These are phyloP conservation scores for Hippocampus barbouri DNA, from an alignment of 2,113 vertebrate genomes.

Conservation along the genomic window DNA sequence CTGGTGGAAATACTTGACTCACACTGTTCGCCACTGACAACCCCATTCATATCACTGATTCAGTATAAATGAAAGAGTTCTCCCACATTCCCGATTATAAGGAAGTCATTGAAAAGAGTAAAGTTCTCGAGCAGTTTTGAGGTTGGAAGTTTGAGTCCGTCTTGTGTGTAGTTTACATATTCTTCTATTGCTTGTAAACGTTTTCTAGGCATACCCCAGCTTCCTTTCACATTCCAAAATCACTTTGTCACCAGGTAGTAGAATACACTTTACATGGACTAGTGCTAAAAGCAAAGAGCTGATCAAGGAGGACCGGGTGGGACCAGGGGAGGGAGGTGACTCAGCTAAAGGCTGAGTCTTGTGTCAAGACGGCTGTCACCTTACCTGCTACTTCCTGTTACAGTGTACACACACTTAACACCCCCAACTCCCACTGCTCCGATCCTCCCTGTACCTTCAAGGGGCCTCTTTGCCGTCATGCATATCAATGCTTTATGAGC, in stretches of 20 bases:
- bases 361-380: conserved; percentile 69
- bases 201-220: too few relatives aligned
- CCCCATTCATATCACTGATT: too few relatives aligned
- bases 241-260: background rate
- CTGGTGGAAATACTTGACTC: background rate
- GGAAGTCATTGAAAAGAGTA: too few relatives aligned
- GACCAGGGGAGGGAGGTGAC: background rate
- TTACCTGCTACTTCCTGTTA: conserved; percentile 68
- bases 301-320: background rate
- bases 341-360: conserved; percentile 40
- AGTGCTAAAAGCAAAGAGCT: conserved; percentile 18
- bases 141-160: too few relatives aligned
- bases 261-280: conserved; percentile 16
- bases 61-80: too few relatives aligned
- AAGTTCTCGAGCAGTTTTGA: too few relatives aligned
- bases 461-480: conserved; percentile 59
- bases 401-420: conserved; percentile 66
- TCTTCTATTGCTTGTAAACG: too few relatives aligned
- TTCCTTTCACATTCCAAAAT: background rate
- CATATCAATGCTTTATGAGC: conserved; percentile 74
- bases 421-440: conserved; percentile 58
- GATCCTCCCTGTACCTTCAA: conserved; percentile 44
- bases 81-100: too few relatives aligned
- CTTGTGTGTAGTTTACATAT: too few relatives aligned
- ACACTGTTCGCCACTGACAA: too few relatives aligned